These are phyloP conservation scores for Vanacampus margaritifer DNA, from an alignment of 2,113 vertebrate species.

Conservation along the genomic window DNA sequence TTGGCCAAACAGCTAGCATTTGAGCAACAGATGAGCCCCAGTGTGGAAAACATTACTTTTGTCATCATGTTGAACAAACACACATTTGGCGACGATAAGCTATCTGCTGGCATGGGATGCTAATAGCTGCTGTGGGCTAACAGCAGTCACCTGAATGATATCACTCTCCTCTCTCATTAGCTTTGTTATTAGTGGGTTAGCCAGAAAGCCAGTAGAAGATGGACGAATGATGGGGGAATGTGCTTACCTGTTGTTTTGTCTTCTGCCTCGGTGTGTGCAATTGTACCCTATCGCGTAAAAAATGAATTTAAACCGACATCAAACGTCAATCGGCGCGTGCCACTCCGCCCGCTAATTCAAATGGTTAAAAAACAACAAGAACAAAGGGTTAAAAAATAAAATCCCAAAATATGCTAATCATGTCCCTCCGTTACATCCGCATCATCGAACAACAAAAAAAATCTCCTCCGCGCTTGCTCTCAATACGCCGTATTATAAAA, in stretches of 20 bases:
- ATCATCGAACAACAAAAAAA: slow-evolving; percentile 43
- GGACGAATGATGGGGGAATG: not conserved
- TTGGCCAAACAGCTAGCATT: slow-evolving; percentile 8
- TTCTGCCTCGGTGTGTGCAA: slow-evolving; percentile 27
- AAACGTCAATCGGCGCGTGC: slow-evolving; percentile 25
- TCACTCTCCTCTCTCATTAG: slow-evolving; percentile 29
- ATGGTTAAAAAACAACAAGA: not conserved
- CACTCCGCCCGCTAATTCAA: slow-evolving; percentile 46
- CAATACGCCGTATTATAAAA: slow-evolving; percentile 57
- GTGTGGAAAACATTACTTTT: not conserved
- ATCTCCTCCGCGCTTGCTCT: slow-evolving; percentile 40
- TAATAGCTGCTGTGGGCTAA: slow-evolving; percentile 49
- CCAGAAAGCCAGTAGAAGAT: slow-evolving; percentile 12
- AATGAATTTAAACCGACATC: slow-evolving; percentile 35
- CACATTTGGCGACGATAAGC: slow-evolving; percentile 5
- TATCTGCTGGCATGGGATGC: slow-evolving; percentile 22
- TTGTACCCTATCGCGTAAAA: slow-evolving; percentile 6
- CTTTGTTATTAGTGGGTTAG: slow-evolving; percentile 37
- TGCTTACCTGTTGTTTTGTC: slow-evolving; percentile 57
- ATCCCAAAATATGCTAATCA: slow-evolving; percentile 51
- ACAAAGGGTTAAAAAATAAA: not conserved
- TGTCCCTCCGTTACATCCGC: slow-evolving; percentile 60
- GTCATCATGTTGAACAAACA: slow-evolving; percentile 6
- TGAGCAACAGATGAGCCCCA: not conserved
- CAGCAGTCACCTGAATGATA: slow-evolving; percentile 51